Evolutionary conservation across 2,888 invertebrate genomes (phyloP).

Genomic region (Nomada ferruginata): DNA sequence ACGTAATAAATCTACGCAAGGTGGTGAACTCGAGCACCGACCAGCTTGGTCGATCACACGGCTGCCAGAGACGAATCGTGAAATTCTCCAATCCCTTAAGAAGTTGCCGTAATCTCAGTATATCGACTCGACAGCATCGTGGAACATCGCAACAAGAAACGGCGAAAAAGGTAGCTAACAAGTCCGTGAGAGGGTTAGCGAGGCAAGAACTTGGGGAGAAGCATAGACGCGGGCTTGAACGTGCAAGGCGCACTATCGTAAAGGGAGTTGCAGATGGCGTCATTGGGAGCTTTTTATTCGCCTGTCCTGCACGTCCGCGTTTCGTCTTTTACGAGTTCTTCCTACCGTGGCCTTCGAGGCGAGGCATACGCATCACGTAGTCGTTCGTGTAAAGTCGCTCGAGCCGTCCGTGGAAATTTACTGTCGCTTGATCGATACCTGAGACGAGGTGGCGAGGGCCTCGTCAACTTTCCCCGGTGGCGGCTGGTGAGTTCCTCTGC

Average conservation of each 20-base stretch:
- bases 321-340: conserved; percentile 72
- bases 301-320: conserved; percentile 70
- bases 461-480: conserved; percentile 31
- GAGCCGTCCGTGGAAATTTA: conserved; percentile 37
- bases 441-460: conserved; percentile 18
- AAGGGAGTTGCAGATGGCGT: conserved; percentile 75
- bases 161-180: conserved; percentile 24
- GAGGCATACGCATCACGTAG: conserved; percentile 42
- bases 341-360: conserved; percentile 59
- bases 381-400: conserved; percentile 9
- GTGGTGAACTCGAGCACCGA: background rate
- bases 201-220: conserved; percentile 28
- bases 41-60: conserved; percentile 4
- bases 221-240: conserved; percentile 43
- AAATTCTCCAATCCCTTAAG: conserved; percentile 37
- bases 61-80: background rate
- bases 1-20: background rate
- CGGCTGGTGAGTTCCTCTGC: background rate
- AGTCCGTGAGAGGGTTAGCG: conserved; percentile 12
- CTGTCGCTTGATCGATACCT: conserved; percentile 37
- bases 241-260: conserved; percentile 66
- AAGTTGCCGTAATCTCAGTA: conserved; percentile 32
- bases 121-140: conserved; percentile 4
- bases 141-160: conserved; percentile 33
- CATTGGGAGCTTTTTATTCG: conserved; percentile 74